phyloP scores from a whole-genome alignment of 2,113 vertebrate genomes.

The Prolemur simus region DNA sequence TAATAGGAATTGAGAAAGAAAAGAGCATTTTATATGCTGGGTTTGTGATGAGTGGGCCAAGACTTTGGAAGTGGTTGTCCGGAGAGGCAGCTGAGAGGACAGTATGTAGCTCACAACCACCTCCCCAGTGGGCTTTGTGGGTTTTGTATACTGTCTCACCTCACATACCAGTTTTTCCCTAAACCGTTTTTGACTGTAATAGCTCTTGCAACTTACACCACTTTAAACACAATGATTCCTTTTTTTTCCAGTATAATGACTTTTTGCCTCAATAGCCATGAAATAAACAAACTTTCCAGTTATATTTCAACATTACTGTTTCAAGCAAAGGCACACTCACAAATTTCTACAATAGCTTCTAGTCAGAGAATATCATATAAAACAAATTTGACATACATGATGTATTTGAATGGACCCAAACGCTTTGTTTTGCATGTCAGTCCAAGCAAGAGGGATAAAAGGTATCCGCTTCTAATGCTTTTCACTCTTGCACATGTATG shows the following conservation, averaged over 20 bases:
- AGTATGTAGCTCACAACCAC: not conserved
- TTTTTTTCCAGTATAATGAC: not conserved
- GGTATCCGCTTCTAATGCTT: not conserved
- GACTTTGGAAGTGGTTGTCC: not conserved
- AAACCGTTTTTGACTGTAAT: not conserved
- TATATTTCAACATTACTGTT: conserved; percentile 35
- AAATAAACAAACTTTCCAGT: not conserved
- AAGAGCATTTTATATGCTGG: not conserved
- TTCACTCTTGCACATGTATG: not conserved
- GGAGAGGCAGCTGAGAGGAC: not conserved
- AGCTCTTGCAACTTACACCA: not conserved
- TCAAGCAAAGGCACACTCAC: not conserved
- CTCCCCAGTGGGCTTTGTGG: not conserved
- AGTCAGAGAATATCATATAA: not conserved
- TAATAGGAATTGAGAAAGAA: not conserved
- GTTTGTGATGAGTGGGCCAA: no score
- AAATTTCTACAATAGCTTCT: conserved; percentile 21
- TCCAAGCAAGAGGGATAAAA: not conserved
- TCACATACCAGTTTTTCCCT: not conserved
- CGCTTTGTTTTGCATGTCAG: not conserved
- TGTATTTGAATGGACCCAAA: not conserved
- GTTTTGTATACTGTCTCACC: not conserved
- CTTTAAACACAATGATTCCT: not conserved
- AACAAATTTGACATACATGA: not conserved
- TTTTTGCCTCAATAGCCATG: not conserved